Evolutionary conservation across 92 coral and sea anemone species (phyloP), one percentile per base, ranked within the genome.

Genomic region (Blastomussa wellsi): DNA sequence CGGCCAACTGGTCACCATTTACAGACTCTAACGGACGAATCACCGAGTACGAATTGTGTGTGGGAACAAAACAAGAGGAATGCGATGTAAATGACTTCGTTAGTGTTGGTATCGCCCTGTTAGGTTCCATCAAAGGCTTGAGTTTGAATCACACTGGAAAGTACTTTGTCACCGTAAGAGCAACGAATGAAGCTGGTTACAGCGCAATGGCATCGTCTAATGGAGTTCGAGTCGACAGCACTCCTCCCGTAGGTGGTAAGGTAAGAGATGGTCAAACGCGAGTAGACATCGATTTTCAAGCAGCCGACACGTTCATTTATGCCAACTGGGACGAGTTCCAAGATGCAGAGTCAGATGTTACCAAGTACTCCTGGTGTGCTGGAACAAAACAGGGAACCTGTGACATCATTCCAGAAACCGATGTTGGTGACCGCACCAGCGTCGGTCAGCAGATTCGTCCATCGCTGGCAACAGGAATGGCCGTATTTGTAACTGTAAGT

Each of bases 1-100:
- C 94, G 28, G 97, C 92, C 28, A 96, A 88, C 89, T 96, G 99
- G 99, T 87, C 94, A 28, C 94, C 97, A 59, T 96, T 96, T 81
- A 72, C 74, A 11, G 95, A 95, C 72, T 68, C 87, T 33, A 91
- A 86, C 52, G 90, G 98, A 29, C 81, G 98, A 35, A 90, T 96
- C 28, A 37, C 79, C 33, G 77, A 73, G 28, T 96, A 94, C 86
- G 94, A 93, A 60, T 86, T 96, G 53, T 96, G 99, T 75, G 95
- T 91, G 42, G 99, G 99, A 10, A 92, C 89, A 52, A 72, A 47
- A 36, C 92, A 93, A 20, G 91, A 89, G 19, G 67, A 89, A 37
- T 96, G 99, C 49, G 92, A 96, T 66, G 86, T 92, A 6, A 67
- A 72, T 22, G 89, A 70, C n/a, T 96, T 83, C 75, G 89, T 82